phyloP scores from a whole-genome alignment of 2,113 vertebrate species.

The Scopus umbretta region DNA sequence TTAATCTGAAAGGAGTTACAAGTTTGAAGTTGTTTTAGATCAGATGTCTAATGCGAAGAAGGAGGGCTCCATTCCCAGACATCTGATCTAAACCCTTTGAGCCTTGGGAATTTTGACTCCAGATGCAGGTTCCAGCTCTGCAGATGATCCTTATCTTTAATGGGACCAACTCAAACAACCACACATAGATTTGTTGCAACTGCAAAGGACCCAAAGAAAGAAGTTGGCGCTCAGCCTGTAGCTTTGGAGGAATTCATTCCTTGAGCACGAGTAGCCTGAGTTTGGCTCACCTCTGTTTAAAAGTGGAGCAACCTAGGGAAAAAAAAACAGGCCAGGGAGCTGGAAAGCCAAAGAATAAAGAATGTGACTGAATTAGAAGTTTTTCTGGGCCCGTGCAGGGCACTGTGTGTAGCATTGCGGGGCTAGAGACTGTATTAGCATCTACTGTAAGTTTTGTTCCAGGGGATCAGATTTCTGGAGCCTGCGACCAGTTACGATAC shows the following conservation, averaged over 20 bases:
- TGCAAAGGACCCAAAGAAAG: conserved; percentile 1
- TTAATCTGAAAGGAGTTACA: conserved; percentile 14
- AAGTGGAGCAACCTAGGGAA: not conserved
- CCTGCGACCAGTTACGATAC: conserved; percentile 57
- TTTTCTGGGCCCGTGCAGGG: not conserved
- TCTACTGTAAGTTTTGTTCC: conserved; percentile 48
- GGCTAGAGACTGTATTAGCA: not conserved
- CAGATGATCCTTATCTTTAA: conserved; percentile 49
- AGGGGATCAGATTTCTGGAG: conserved; percentile 60
- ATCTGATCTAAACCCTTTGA: conserved; percentile 34
- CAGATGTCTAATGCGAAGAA: conserved; percentile 12
- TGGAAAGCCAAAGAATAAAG: not conserved
- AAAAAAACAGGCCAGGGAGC: not conserved
- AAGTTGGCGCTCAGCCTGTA: not conserved
- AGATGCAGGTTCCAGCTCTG: conserved; percentile 36
- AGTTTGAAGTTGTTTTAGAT: conserved; percentile 32
- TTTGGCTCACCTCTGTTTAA: not conserved
- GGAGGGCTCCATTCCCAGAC: conserved; percentile 37
- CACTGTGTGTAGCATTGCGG: not conserved
- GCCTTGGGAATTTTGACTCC: conserved; percentile 37
- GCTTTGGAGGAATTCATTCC: not conserved
- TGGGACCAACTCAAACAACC: not conserved
- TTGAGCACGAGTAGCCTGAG: not conserved
- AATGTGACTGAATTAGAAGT: not conserved
- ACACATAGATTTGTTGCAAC: not conserved